Evolutionary conservation across 2,797 vertebrate species (phyloP), one percentile per base, ranked within the genome.

Genomic region (Mormyrus hasselquistii): DNA sequence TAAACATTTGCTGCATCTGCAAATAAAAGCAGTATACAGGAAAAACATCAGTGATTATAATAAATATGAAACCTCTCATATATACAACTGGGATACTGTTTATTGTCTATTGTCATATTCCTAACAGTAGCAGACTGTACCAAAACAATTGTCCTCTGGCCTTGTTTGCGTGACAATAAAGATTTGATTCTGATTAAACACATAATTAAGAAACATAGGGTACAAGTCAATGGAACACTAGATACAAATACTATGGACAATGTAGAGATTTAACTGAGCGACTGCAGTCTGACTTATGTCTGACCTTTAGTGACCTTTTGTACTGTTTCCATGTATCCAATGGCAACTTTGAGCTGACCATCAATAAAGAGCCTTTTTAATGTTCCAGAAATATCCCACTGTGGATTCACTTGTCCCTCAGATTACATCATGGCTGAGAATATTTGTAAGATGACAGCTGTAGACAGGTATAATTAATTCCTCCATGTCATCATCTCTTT

Each of bases 391-490:
- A 82, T 47, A 82, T 47, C 41, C 76, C 41, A n/a, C 41, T 82
- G 76, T 82, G 41, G 41, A 82, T 82, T 82, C 76, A n/a, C 76
- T 82, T 82, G 38, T 82, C 19, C 76, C 76, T 47, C 76, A 9
- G 41, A 82, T 44, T 82, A 82, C 76, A 47, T 82, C 76, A 82
- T 3, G 19, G 8, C 34, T 79, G 38, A 44, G 73, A 44, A 79
- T 44, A 8, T 44, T 41, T 79, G 19, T 47, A 47, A 47, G 41
- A 82, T 82, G 38, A 82, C 76, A 82, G 19, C 76, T 47, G 19
- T n/a, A 47, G 41, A 47, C 76, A 82, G 76, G 76, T 82, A 82
- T 82, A 82, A 82, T 82, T 82, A 47, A 82, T 82, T 82, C 76
- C 19, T n/a, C 76, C 6, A 82, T 82, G 76, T 82, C 76, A 82